Conservation (phyloP, 23 tunicate species). For the Clavelina lepadiformis region DNA sequence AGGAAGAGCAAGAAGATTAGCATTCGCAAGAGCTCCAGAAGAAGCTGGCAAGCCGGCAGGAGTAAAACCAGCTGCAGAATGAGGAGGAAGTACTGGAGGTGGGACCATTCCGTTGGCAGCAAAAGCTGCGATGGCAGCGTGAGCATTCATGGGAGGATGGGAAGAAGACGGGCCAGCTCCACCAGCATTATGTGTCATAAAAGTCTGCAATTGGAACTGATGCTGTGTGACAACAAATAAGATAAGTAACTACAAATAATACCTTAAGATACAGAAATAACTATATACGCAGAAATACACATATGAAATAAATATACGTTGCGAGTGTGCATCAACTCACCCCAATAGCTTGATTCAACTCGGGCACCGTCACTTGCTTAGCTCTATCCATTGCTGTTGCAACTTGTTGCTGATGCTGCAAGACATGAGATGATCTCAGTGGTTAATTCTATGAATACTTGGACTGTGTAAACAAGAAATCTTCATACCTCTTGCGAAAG, state of each 20-base stretch:
- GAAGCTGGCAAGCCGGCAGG: slow-evolving; percentile 20
- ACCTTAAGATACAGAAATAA: not conserved
- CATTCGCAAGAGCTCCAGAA: slow-evolving; percentile 21
- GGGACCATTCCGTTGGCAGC: slow-evolving; percentile 37
- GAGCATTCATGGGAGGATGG: slow-evolving; percentile 43
- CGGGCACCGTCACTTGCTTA: slow-evolving; percentile 85
- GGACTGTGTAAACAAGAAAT: not conserved
- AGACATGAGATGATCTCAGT: no score
- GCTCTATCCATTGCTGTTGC: slow-evolving; percentile 87
- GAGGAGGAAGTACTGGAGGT: slow-evolving; percentile 35
- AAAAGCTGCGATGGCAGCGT: slow-evolving; percentile 47
- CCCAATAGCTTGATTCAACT: slow-evolving; percentile 78
- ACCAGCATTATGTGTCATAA: slow-evolving; percentile 58
- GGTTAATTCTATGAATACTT: no score
- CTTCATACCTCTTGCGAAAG: slow-evolving; percentile 87
- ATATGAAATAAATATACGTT: not conserved
- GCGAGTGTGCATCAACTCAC: slow-evolving; percentile 46
- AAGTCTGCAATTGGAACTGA: slow-evolving; percentile 78
- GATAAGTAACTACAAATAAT: not conserved
- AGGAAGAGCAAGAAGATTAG: slow-evolving; percentile 23
- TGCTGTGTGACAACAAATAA: slow-evolving; percentile 27
- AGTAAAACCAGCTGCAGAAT: slow-evolving; percentile 11
- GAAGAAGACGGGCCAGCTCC: slow-evolving; percentile 36
- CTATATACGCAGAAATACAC: not conserved
- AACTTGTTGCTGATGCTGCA: slow-evolving; percentile 87